Percentiles rank a stretch among this genome's conserved stretches.
These are phyloP conservation scores for Lasioglossum figueresi DNA, from an alignment of 2,888 invertebrate species.

Conservation along the genomic window DNA sequence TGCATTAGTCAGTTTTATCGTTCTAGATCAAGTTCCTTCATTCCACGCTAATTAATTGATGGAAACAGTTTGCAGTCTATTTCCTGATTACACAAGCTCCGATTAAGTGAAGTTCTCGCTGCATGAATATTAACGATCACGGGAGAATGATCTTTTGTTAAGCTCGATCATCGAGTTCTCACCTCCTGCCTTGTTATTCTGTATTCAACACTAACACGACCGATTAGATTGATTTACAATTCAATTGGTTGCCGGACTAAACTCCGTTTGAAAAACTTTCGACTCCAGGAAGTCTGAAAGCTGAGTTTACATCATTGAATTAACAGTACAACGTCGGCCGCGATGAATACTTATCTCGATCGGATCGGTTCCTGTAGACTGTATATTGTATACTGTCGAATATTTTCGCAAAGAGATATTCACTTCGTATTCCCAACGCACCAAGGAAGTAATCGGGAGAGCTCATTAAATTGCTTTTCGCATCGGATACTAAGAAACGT, in stretches of 20 bases:
- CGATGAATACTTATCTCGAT: slow-evolving; percentile 11
- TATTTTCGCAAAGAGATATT: not conserved
- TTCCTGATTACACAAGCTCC: not conserved
- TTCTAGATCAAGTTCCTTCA: not conserved
- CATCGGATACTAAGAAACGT: not conserved
- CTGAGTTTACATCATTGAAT: not conserved
- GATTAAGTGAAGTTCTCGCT: not conserved
- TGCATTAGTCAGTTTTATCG: not conserved
- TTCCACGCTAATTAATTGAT: not conserved
- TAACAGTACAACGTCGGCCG: slow-evolving; percentile 9
- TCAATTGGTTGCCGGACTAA: not conserved
- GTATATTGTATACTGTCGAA: not conserved
- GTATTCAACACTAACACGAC: not conserved
- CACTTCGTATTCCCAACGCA: slow-evolving; percentile 14
- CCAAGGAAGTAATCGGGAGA: not conserved
- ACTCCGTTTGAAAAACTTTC: not conserved
- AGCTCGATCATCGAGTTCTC: not conserved
- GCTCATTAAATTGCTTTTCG: slow-evolving; percentile 14
- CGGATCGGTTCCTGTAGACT: not conserved
- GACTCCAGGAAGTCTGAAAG: slow-evolving; percentile 2
- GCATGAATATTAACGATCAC: not conserved
- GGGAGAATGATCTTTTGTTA: not conserved
- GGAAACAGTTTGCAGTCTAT: not conserved
- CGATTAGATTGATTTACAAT: slow-evolving; percentile 1
- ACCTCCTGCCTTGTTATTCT: not conserved